Conservation (phyloP, 2,888 invertebrate species). For the Athalia rosae region DNA sequence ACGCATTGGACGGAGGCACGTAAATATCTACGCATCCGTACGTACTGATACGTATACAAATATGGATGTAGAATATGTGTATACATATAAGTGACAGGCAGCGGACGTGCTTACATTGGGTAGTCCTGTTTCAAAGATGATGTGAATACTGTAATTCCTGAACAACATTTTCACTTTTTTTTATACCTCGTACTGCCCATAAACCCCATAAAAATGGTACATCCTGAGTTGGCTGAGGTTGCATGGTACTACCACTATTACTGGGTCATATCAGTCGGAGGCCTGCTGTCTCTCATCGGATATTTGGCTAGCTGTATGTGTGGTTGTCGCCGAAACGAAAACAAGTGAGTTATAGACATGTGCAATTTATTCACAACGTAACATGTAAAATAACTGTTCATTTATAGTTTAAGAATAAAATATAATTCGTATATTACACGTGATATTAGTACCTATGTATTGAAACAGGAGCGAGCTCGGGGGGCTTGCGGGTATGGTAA, state of each 20-base stretch:
- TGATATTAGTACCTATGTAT: constrained; percentile 58
- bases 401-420: constrained; percentile 25
- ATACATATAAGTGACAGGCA: too few relatives aligned
- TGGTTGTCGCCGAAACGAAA: constrained; percentile 83
- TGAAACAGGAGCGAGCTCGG: constrained; percentile 80
- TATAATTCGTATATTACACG: constrained; percentile 47
- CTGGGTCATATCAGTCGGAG: constrained; percentile 69
- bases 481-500: constrained; percentile 84
- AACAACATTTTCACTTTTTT: constrained; percentile 13
- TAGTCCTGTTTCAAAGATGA: background rate
- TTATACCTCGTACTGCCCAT: background rate
- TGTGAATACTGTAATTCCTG: constrained; percentile 21
- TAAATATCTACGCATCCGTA: too few relatives aligned
- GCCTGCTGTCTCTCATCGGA: constrained; percentile 74
- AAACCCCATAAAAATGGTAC: constrained; percentile 62
- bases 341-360: constrained; percentile 78
- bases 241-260: constrained; percentile 66
- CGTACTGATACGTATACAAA: too few relatives aligned
- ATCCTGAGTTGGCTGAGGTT: constrained; percentile 61
- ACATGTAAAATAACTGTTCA: background rate
- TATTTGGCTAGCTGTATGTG: constrained; percentile 83
- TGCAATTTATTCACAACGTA: constrained; percentile 3
- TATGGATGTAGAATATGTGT: too few relatives aligned
- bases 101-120: too few relatives aligned
- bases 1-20: too few relatives aligned